Conservation (phyloP, 2,113 vertebrate species). For the Oncorhynchus tshawytscha region DNA sequence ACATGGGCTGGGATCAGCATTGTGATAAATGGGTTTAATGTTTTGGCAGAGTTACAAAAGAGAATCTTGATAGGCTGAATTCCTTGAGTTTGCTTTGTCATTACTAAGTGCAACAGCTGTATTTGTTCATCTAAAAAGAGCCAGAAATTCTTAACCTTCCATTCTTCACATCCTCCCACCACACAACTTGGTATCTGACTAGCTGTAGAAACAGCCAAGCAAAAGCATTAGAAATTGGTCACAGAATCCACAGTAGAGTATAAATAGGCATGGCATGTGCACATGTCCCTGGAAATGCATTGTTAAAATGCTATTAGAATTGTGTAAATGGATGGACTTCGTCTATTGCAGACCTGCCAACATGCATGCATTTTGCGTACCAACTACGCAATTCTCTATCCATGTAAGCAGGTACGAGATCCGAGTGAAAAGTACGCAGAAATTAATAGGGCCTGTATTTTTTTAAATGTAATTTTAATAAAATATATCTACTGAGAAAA, state of each 20-base stretch:
- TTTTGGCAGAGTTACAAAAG: neutral
- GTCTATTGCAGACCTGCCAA: neutral
- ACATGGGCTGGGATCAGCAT: too few relatives aligned
- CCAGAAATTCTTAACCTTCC: slow-evolving; percentile 25
- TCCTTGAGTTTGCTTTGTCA: neutral
- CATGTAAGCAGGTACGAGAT: too few relatives aligned
- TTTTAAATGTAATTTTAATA: too few relatives aligned
- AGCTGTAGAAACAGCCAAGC: slow-evolving; percentile 50
- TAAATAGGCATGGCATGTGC: slow-evolving; percentile 49
- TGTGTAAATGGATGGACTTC: slow-evolving; percentile 28
- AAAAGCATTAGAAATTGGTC: slow-evolving; percentile 64
- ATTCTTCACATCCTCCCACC: slow-evolving; percentile 6
- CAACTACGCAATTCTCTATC: too few relatives aligned
- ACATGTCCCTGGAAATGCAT: slow-evolving; percentile 37
- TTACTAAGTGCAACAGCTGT: neutral
- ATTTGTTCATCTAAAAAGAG: slow-evolving; percentile 24
- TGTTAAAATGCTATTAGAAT: slow-evolving; percentile 57
- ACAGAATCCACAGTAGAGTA: slow-evolving; percentile 43
- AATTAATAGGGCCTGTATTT: too few relatives aligned
- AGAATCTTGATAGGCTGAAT: neutral
- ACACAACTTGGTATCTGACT: slow-evolving; percentile 34
- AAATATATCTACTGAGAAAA: too few relatives aligned
- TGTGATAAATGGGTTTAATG: neutral
- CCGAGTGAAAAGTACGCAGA: too few relatives aligned
- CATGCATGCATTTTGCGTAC: too few relatives aligned